Evolutionary conservation across 2,113 vertebrate species (phyloP).

Genomic region (Pitta sordida): DNA sequence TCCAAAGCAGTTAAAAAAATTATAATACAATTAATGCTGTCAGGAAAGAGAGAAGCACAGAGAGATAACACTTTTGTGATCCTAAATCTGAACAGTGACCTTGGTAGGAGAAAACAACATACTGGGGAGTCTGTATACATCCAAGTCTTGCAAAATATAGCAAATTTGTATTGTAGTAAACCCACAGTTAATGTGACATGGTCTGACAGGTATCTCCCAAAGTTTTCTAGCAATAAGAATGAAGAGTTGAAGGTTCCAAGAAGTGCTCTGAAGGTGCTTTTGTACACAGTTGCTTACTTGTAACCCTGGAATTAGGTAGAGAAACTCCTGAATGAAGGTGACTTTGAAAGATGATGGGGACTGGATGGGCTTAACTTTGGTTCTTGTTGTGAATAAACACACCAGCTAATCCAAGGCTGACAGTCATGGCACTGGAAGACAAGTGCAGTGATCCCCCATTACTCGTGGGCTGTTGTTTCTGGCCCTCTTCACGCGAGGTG

Average conservation of each 20-base stretch:
- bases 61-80: not conserved
- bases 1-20: not conserved
- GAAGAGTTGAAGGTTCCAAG: not conserved
- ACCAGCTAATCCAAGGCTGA: not conserved
- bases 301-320: not conserved
- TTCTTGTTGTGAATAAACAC: not conserved
- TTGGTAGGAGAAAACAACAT: not conserved
- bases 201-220: not conserved
- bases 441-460: too few relatives aligned
- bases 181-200: not conserved
- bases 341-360: not conserved
- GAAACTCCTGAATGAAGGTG: not conserved
- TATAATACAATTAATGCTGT: not conserved
- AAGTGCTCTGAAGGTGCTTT: not conserved
- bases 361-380: not conserved
- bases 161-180: not conserved
- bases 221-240: not conserved
- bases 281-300: not conserved
- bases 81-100: not conserved
- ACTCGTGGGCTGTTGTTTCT: too few relatives aligned
- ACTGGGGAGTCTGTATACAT: accelerated
- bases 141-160: not conserved
- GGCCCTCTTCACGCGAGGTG: too few relatives aligned
- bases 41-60: not conserved
- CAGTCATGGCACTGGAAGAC: not conserved